Evolutionary conservation across 2,888 invertebrate species (phyloP).

Genomic region (Cepaea hortensis): DNA sequence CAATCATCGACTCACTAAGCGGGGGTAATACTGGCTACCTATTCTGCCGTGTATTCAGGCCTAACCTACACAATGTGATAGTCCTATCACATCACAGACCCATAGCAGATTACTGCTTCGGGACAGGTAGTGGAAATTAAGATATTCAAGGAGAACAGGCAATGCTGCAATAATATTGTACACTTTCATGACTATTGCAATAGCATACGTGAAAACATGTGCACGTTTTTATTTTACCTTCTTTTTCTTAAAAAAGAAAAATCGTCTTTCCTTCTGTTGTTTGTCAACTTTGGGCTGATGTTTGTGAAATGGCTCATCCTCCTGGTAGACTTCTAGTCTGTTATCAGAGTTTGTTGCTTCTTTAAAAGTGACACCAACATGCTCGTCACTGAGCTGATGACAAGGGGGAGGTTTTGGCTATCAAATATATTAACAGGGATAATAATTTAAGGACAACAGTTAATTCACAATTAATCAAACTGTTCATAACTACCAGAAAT

Average conservation of each 20-base stretch:
- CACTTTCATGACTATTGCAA: no score
- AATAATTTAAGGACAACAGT: not conserved
- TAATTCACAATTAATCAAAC: not conserved
- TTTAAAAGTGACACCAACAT: conserved; percentile 61
- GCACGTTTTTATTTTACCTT: conserved; percentile 44
- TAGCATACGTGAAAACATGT: no score
- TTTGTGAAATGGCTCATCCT: conserved; percentile 56
- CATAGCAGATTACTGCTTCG: no score
- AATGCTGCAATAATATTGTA: no score
- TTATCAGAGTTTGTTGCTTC: conserved; percentile 58
- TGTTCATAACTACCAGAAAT: not conserved
- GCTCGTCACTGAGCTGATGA: conserved; percentile 18
- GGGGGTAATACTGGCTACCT: no score
- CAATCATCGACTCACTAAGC: no score
- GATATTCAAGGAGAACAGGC: no score
- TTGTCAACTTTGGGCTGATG: conserved; percentile 58
- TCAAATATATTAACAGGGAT: not conserved
- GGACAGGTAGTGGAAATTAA: no score
- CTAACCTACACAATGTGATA: no score
- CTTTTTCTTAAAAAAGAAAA: conserved; percentile 68
- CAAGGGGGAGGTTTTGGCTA: conserved; percentile 12
- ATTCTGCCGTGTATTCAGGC: no score
- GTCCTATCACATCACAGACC: no score
- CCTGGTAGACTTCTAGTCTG: conserved; percentile 62
- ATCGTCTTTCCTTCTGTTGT: conserved; percentile 67